These are phyloP conservation scores for Poeciliopsis presidionis DNA, from an alignment of 2,797 vertebrate species.

Conservation along the genomic window DNA sequence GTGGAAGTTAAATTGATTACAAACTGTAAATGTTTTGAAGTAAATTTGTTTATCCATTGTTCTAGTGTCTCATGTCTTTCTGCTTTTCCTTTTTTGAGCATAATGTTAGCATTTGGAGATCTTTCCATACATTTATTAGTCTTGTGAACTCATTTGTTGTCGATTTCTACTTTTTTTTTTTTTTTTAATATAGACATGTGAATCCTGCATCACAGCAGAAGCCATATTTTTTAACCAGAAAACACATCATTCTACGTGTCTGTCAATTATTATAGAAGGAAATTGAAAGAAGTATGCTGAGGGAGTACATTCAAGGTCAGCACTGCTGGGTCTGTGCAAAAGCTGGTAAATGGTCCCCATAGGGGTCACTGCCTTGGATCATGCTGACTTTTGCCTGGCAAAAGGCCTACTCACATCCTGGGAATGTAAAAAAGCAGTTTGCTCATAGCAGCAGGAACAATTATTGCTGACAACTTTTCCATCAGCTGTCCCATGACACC, in stretches of 20 bases:
- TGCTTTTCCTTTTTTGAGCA: slow-evolving; percentile 7
- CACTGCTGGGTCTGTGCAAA: slow-evolving; percentile 58
- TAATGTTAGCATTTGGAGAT: slow-evolving; percentile 10
- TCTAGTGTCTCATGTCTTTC: not conserved
- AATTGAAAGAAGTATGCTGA: slow-evolving; percentile 49
- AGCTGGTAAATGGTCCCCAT: slow-evolving; percentile 68
- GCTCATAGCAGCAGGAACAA: slow-evolving; percentile 45
- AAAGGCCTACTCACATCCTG: slow-evolving; percentile 47
- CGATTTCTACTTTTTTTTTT: not conserved
- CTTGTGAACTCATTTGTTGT: not conserved
- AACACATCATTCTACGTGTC: slow-evolving; percentile 42
- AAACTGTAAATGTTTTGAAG: slow-evolving; percentile 49
- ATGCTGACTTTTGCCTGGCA: slow-evolving; percentile 48
- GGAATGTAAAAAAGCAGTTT: slow-evolving; percentile 55
- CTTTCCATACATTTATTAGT: not conserved
- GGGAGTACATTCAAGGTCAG: slow-evolving; percentile 66
- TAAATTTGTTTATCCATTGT: slow-evolving; percentile 21
- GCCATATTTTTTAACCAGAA: slow-evolving; percentile 29
- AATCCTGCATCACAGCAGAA: slow-evolving; percentile 15
- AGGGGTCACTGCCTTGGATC: slow-evolving; percentile 61
- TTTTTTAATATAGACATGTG: slow-evolving; percentile 7
- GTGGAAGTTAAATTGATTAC: slow-evolving; percentile 27
- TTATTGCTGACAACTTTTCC: slow-evolving; percentile 59
- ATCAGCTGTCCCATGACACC: slow-evolving; percentile 25
- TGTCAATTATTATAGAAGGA: slow-evolving; percentile 64